Evolutionary conservation across 1,140 invertebrate species (phyloP), one percentile per base, ranked within the genome.

Genomic region (Camponotus pennsylvanicus): DNA sequence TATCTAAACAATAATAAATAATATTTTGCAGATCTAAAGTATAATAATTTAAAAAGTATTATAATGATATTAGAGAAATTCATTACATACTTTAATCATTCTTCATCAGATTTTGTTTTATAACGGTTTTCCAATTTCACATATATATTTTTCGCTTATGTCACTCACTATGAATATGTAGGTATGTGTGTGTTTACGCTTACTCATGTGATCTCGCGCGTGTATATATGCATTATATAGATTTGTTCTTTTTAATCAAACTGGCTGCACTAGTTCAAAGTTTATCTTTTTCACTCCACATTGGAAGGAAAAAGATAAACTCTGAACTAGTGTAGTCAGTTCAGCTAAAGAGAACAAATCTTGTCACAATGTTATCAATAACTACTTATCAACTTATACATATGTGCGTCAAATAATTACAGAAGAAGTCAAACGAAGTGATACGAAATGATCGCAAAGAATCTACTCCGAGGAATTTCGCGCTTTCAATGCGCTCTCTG

Each of bases 401-500:
- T 73, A 13, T 32, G 2, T 8, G 5, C 15, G 0, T 45, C 9
- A 15, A 11, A 34, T 13, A 42, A 57, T 55, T 52, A 9, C 15
- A 69, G 7, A 69, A 13, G 1, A 55, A 27, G 0, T 49, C 27
- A 3, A 49, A 63, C 1, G 5, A 18, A 3, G 27, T 52, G 49
- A 18, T 1, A 52, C 49, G 0, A 49, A 21, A 77, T 77, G 70
- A 78, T 85, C 0, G 5, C 1, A 1, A 52, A 40, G 52, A 78
- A 78, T 3, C 8, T 85, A 18, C 3, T 85, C 21, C 80, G 21
- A 34, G 61, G n/a, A 15, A 13, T 76, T 61, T 27, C 27, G 27
- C 42, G 57, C 8, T 27, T 83, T 83, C 80, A 34, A 75, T 27
- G 18, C 11, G 11, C 6, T 61, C 1, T 83, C 11, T 34, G 49